phyloP scores from a whole-genome alignment of 2,113 vertebrate species.

The Dolichallabes microphthalmus region DNA sequence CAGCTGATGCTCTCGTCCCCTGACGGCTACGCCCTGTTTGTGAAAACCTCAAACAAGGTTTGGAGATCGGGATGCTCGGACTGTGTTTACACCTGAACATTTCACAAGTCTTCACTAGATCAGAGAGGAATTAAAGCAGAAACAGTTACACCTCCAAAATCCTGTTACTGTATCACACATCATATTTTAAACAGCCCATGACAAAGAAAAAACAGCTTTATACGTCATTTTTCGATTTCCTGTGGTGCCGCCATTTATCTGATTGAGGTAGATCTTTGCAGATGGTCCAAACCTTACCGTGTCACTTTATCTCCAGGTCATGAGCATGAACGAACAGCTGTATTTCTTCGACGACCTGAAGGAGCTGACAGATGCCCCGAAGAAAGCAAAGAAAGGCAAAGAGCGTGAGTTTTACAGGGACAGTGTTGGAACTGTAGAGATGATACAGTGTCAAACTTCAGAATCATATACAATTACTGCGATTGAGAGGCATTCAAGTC shows the following conservation, averaged over 20 bases:
- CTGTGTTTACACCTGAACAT: background rate
- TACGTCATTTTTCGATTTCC: background rate
- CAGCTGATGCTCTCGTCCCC: slow-evolving; percentile 77
- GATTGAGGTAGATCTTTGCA: background rate
- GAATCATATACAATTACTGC: background rate
- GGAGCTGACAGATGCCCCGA: slow-evolving; percentile 76
- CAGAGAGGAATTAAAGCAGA: background rate
- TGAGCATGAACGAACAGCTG: slow-evolving; percentile 81
- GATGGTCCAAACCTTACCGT: background rate
- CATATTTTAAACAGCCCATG: background rate
- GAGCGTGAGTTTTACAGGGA: slow-evolving; percentile 73
- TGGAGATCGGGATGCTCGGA: background rate
- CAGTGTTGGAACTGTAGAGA: background rate
- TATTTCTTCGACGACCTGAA: slow-evolving; percentile 92
- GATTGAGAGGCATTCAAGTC: no score
- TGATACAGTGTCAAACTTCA: background rate
- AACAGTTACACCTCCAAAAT: background rate
- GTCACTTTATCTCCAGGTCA: slow-evolving; percentile 67
- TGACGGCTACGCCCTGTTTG: slow-evolving; percentile 88
- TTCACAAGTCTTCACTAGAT: background rate
- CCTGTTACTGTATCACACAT: background rate
- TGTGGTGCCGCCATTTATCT: background rate
- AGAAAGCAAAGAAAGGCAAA: slow-evolving; percentile 77
- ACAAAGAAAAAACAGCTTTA: background rate
- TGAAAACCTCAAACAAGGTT: slow-evolving; percentile 88